Base-by-base conservation (phyloP, 2,113 vertebrate genomes). In the Aspidoscelis tigris region DNA sequence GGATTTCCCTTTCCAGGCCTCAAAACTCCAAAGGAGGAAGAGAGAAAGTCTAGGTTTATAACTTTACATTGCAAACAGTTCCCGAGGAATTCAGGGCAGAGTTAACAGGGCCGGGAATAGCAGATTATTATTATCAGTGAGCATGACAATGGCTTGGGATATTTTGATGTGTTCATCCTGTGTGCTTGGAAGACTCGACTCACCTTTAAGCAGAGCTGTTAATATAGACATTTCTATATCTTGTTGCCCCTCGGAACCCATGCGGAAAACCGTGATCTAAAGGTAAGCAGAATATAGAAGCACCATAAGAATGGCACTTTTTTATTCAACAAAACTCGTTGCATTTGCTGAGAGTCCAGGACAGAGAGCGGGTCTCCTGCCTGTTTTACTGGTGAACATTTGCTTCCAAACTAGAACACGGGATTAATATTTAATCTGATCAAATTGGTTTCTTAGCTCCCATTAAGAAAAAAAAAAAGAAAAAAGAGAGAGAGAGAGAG, bases 161-260 rank as follows among this genome's bases (percentile, higher is more conserved):
- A 16, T 61, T 6, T 50, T 50, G 47, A 6, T 50, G 5, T 50
- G 8, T 33, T 33, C 33, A 33, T 33, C 33, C 33, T 33, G 47
- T 50, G 47, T 50, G 47, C 47, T 50, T 5, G 47, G 8, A 50
- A 50, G 47, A 5, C 47, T 50, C 5, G 61, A 85, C 93, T 71
- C 95, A 99, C 99, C 99, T 98, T 99, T 99, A 77, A 99, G 93
- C 81, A 99, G 93, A n/a, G 99, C 99, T 0, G 98, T 99, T 33
- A 99, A 93, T 91, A 99, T 99, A 33, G 99, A 97, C 98, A 99
- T 99, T 93, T 99, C 99, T 41, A 99, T 98, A 84, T 99, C 99
- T 41, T 98, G 98, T 66, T 99, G 98, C 39, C 97, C 98, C 82
- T 99, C 98, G 0, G 97, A 97, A 2, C 98, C 98, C 98, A 99